phyloP scores from a whole-genome alignment of 2,797 vertebrate species.

The Epinephelus malabaricus region DNA sequence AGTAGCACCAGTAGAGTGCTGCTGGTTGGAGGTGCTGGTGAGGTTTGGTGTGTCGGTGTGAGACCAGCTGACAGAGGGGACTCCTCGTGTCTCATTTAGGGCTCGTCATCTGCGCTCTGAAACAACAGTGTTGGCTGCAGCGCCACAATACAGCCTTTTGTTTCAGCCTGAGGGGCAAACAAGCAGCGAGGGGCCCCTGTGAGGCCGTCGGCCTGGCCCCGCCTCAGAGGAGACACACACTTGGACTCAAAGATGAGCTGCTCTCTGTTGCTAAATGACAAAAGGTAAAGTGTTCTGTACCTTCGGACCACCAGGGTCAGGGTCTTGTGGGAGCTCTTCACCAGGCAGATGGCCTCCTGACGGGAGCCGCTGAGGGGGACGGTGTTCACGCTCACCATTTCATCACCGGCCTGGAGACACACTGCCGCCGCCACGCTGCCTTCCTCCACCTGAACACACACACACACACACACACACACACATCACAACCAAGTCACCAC shows the following conservation, averaged over 20 bases:
- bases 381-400: slow-evolving; percentile 91
- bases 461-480: slow-evolving; percentile 4
- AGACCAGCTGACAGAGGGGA: background rate
- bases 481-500: background rate
- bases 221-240: background rate
- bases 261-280: too few relatives aligned
- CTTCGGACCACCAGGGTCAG: slow-evolving; percentile 90
- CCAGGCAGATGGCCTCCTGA: slow-evolving; percentile 93
- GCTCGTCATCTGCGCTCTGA: slow-evolving; percentile 46
- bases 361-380: slow-evolving; percentile 90
- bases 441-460: slow-evolving; percentile 89
- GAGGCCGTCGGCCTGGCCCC: background rate
- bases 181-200: slow-evolving; percentile 49
- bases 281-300: slow-evolving; percentile 69
- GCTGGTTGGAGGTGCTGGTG: background rate
- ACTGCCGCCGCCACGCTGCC: slow-evolving; percentile 87
- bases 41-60: background rate
- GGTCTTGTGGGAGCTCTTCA: slow-evolving; percentile 91
- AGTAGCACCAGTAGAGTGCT: background rate
- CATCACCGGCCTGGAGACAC: slow-evolving; percentile 89
- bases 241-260: too few relatives aligned
- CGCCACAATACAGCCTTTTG: slow-evolving; percentile 64
- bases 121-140: slow-evolving; percentile 50
- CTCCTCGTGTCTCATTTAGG: slow-evolving; percentile 37
- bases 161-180: slow-evolving; percentile 47